Base-by-base conservation (phyloP, 1,140 invertebrate genomes). In the Halictus rubicundus region DNA sequence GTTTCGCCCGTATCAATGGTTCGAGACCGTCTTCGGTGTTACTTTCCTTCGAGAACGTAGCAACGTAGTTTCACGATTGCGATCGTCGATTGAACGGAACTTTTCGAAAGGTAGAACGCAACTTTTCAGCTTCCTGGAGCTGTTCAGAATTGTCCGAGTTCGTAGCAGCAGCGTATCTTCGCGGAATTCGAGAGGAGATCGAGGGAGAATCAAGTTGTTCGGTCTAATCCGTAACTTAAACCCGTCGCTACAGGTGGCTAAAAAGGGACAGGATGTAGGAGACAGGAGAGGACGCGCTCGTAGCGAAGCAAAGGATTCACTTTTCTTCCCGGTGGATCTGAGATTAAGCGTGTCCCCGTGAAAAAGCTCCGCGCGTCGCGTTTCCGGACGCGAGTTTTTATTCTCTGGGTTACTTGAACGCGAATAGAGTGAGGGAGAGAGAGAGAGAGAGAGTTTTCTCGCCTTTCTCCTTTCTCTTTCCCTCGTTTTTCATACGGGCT, bases 331-430 rank as follows among this genome's bases (percentile, higher is more conserved):
- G 25, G 21, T 16, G 21, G 39, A 19, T 19, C 39, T 19, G 54
- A 76, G 64, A 77, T 61, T 77, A 69, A 77, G n/a, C 16, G 65
- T 21, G 39, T 66, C 16, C 25, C 14, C 8, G 16, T 49, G 46
- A 61, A 77, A 49, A 77, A 37, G 16, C 25, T 19, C 0, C n/a
- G 23, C n/a, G n/a, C 25, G 32, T 49, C 12, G 23, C 19, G 59
- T 52, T 61, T 32, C 54, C 21, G 54, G n/a, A 57, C 21, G 54
- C 14, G 52, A 68, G 64, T 25, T 76, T 75, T 59, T 68, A 46
- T 76, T 3, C 10, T 10, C 23, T 5, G 49, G 39, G 12, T 66
- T 25, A 12, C 32, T 66, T 25, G 6, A 61, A 61, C 37, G 10
- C 21, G 12, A 7, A 1, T 14, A n/a, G n/a, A n/a, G n/a, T n/a